Conservation (phyloP, 2,888 invertebrate genomes). For the Agrochola lota region DNA sequence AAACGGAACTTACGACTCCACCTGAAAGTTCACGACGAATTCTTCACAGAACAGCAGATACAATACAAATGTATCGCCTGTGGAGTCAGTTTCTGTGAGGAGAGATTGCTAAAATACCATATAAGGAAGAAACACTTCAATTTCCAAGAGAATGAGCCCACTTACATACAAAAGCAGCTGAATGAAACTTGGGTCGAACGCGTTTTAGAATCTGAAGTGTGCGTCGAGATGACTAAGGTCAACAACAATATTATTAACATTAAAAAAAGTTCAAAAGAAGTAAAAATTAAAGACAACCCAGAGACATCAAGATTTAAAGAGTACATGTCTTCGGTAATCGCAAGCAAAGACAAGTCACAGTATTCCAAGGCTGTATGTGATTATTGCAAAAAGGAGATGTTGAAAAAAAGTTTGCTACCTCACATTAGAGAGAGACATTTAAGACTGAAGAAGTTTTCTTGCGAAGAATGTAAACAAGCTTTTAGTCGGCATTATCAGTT, state of each 20-base stretch:
- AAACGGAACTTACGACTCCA: constrained; percentile 79
- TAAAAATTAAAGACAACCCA: constrained; percentile 14
- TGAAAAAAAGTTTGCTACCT: constrained; percentile 80
- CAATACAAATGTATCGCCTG: constrained; percentile 78
- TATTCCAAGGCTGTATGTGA: constrained; percentile 81
- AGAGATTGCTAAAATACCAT: constrained; percentile 77
- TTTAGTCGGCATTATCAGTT: constrained; percentile 80
- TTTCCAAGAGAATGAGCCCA: constrained; percentile 60
- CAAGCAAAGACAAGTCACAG: constrained; percentile 70
- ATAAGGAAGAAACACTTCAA: constrained; percentile 80
- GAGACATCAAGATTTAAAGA: constrained; percentile 58
- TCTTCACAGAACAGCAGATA: constrained; percentile 57
- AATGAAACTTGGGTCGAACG: constrained; percentile 84
- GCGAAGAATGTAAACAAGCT: constrained; percentile 69
- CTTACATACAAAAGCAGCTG: constrained; percentile 68
- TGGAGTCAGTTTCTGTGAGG: constrained; percentile 75
- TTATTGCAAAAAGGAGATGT: constrained; percentile 84
- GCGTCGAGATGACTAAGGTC: constrained; percentile 82
- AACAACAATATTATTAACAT: constrained; percentile 79
- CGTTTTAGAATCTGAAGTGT: constrained; percentile 73
- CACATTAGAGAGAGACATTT: constrained; percentile 83
- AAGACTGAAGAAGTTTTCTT: constrained; percentile 77
- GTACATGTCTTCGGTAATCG: constrained; percentile 72
- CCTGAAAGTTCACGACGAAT: constrained; percentile 78
- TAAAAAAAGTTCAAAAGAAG: constrained; percentile 67